Percentiles rank a stretch among this genome's conserved stretches.
Evolutionary conservation across 2,888 invertebrate species (phyloP).

Genomic region (Pseudococcus jackbeardsleyi): DNA sequence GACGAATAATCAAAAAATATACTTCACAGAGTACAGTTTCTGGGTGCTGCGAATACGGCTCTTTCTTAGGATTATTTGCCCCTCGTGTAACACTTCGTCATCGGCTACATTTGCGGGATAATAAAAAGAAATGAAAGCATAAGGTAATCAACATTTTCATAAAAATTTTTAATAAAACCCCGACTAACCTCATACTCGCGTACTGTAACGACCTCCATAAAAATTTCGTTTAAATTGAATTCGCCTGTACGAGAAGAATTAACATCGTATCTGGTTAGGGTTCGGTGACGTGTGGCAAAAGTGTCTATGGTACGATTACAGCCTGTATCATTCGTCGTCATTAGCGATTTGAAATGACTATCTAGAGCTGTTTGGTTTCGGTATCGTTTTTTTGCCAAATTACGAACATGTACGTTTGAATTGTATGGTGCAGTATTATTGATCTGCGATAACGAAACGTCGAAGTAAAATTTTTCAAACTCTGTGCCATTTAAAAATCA

Average conservation of each 20-base stretch:
- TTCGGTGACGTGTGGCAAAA: neutral
- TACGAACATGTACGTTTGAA: neutral
- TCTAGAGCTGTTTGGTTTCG: neutral
- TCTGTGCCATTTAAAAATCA: neutral
- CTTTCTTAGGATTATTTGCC: conserved; percentile 15
- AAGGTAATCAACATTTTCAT: conserved; percentile 48
- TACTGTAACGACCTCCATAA: conserved; percentile 3
- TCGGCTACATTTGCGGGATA: conserved; percentile 29
- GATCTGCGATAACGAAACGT: conserved; percentile 19
- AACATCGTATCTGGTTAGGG: neutral
- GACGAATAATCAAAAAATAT: neutral
- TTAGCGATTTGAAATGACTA: conserved; percentile 11
- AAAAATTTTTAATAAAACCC: conserved; percentile 50
- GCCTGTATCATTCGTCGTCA: neutral
- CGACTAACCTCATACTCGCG: neutral
- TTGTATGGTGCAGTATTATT: neutral
- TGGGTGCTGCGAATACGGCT: neutral
- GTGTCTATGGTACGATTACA: neutral
- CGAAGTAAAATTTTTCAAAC: conserved; percentile 1
- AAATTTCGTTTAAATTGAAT: conserved; percentile 47
- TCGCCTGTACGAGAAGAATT: conserved; percentile 9
- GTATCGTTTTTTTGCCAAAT: neutral
- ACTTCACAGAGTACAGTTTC: neutral
- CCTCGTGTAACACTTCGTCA: conserved; percentile 7
- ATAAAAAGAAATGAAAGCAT: conserved; percentile 43